Base-by-base conservation (phyloP, 2,888 invertebrate genomes). In the Alitta virens region DNA sequence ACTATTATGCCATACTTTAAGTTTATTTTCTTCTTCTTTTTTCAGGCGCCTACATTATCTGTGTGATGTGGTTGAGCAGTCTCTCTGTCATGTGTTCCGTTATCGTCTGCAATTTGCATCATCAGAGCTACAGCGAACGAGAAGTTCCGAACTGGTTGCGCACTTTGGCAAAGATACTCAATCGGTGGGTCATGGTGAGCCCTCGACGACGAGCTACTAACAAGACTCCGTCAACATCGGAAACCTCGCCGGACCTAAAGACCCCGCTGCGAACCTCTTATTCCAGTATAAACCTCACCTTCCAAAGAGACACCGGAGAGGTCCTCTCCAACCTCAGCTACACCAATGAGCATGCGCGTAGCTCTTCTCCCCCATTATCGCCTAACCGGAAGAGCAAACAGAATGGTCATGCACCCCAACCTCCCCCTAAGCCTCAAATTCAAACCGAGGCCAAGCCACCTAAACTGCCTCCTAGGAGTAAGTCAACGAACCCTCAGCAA, bases 51-150 rank as follows among this genome's bases (percentile, higher is more conserved):
- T 86, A 86, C 74, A 74, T 86, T 67, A 86, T 86, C 1, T 83
- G 83, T 16, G 85, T 86, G 42, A 86, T 86, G 86, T 83, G 84
- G 42, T 82, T 86, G 73, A 85, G 86, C 14, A 84, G 85, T 26
- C 80, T 85, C 60, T 85, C 85, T 1, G 85, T 83, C 63, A 84
- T 85, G 60, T 83, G 84, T 79, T 84, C 85, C 1, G 85, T 85
- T 51, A 78, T 84, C 63, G 86, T 86, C 2, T 78, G 86, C 21
- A 86, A 86, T 74, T 84, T 86, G 61, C 86, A 86, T 70, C 86
- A 86, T 74, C 78, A 85, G 56, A 84, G 85, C 7, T 85, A 83
- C 14, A 78, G 51, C 46, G 54, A 46, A 12, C 27, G 51, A 2
- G 53, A 52, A 9, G 60, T 65, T n/a, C 65, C 65, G 1, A 25